A percentile compares a stretch with the other conserved stretches of the same genome.
These are phyloP conservation scores for Drosophila silvestris DNA, from an alignment of 2,888 invertebrate genomes.

Conservation along the genomic window DNA sequence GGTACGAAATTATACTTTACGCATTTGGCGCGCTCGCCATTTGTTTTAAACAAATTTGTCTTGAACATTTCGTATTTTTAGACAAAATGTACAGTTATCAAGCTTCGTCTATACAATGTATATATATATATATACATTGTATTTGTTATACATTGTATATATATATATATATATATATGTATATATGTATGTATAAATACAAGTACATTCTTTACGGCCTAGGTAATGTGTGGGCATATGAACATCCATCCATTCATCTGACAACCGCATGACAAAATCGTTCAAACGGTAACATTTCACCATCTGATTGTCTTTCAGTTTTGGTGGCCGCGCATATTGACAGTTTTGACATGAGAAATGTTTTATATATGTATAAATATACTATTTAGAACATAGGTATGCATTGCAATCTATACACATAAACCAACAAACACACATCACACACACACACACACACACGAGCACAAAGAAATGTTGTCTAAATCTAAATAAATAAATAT, in stretches of 20 bases:
- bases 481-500: conserved; percentile 41
- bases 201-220: conserved; percentile 25
- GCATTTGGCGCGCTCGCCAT: conserved; percentile 47
- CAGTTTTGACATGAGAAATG: conserved; percentile 70
- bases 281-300: conserved; percentile 50
- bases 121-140: background rate
- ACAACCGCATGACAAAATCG: conserved; percentile 50
- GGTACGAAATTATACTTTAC: conserved; percentile 30
- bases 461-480: conserved; percentile 10
- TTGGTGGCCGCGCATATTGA: conserved; percentile 59
- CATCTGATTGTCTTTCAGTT: conserved; percentile 58
- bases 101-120: conserved; percentile 34
- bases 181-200: background rate
- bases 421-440: conserved; percentile 13
- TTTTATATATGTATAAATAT: conserved; percentile 29
- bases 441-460: background rate
- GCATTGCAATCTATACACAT: conserved; percentile 9
- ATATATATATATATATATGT: no score
- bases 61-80: conserved; percentile 70
- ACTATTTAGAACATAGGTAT: conserved; percentile 9
- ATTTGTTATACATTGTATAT: no score
- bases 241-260: conserved; percentile 30
- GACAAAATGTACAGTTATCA: conserved; percentile 59
- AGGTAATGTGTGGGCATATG: conserved; percentile 40
- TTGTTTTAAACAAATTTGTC: conserved; percentile 71